phyloP scores from a whole-genome alignment of 2,888 invertebrate genomes.

The Acrobasis consociella region DNA sequence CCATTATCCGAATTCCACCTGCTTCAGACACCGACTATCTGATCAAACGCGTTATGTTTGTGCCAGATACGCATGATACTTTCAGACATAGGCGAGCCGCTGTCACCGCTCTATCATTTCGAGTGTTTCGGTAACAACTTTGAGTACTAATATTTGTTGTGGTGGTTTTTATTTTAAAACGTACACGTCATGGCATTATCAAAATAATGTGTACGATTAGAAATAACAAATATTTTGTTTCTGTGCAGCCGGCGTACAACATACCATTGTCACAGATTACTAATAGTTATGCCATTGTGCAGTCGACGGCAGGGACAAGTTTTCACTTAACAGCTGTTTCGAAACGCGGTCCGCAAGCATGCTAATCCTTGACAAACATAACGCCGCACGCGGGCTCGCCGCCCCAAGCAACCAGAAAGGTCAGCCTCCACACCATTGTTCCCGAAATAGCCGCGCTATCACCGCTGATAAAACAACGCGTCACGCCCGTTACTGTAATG shows the following conservation, averaged over 20 bases:
- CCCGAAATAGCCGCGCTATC: constrained; percentile 18
- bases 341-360: background rate
- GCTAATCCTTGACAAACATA: constrained; percentile 4
- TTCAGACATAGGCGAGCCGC: background rate
- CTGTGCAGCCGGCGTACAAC: too few species aligned
- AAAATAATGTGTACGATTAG: too few species aligned
- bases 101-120: too few species aligned
- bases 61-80: background rate
- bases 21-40: background rate
- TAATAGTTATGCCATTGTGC: too few species aligned
- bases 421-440: constrained; percentile 25
- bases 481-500: constrained; percentile 1
- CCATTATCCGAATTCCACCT: constrained; percentile 3
- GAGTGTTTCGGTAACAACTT: too few species aligned
- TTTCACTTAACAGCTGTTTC: background rate
- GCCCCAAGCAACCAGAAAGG: constrained; percentile 26
- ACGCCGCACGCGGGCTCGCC: constrained; percentile 4
- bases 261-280: too few species aligned
- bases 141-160: too few species aligned
- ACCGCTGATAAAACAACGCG: constrained; percentile 11
- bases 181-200: too few species aligned
- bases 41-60: constrained; percentile 1
- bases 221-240: too few species aligned
- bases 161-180: too few species aligned
- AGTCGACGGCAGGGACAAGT: too few species aligned